Evolutionary conservation across 2,888 invertebrate species (phyloP).

Genomic region (Aquatica leii): DNA sequence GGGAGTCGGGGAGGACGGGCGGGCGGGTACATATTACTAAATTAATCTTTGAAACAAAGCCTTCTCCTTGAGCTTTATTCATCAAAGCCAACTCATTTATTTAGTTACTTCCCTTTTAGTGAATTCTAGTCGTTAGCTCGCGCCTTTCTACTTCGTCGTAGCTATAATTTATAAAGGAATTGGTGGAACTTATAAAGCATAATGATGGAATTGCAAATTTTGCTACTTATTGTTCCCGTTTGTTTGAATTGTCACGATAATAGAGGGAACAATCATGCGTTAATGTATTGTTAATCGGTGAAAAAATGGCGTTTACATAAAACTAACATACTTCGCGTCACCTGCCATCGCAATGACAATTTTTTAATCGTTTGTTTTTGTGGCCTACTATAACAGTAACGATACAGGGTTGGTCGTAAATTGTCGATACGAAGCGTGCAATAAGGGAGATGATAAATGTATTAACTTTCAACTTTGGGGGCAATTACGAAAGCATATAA

Average conservation of each 20-base stretch:
- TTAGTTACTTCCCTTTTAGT: conserved; percentile 56
- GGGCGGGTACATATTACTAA: conserved; percentile 60
- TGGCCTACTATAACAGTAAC: no score
- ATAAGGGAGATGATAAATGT: conserved; percentile 34
- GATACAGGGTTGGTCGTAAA: no score
- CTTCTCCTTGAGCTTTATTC: conserved; percentile 58
- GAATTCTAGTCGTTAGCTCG: conserved; percentile 53
- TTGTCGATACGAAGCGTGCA: conserved; percentile 17
- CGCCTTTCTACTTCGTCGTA: conserved; percentile 47
- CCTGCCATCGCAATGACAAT: background rate
- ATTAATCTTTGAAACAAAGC: conserved; percentile 61
- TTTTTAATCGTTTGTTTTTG: background rate
- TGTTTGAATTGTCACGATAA: conserved; percentile 30
- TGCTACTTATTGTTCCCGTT: conserved; percentile 36
- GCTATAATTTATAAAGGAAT: conserved; percentile 38
- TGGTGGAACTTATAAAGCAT: conserved; percentile 33
- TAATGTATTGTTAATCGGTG: conserved; percentile 6
- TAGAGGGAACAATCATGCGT: conserved; percentile 18
- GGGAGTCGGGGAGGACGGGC: no score
- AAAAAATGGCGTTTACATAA: background rate
- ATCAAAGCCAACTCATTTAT: conserved; percentile 60
- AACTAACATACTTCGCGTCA: background rate
- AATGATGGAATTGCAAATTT: conserved; percentile 40
- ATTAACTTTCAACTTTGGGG: conserved; percentile 34
- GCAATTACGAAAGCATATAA: conserved; percentile 44